phyloP scores from a whole-genome alignment of 2,113 vertebrate genomes.

The Ovis aries region DNA sequence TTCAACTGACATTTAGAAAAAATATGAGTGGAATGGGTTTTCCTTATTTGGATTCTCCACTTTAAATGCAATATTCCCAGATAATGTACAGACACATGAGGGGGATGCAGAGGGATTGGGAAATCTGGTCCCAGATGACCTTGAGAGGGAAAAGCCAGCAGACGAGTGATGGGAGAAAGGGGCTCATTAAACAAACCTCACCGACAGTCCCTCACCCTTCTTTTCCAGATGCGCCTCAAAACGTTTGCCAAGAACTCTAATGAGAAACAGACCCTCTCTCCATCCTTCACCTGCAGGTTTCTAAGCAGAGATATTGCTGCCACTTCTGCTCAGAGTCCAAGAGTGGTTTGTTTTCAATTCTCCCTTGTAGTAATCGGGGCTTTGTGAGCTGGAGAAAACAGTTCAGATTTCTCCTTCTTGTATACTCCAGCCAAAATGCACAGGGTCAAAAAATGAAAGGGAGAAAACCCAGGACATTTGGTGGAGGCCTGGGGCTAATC shows the following conservation, averaged over 20 bases:
- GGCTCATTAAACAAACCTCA: conserved; percentile 15
- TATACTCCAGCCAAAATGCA: conserved; percentile 38
- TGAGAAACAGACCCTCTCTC: conserved; percentile 44
- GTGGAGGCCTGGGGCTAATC: not conserved
- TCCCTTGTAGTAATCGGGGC: not conserved
- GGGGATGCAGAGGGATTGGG: not conserved
- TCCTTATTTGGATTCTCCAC: conserved; percentile 1
- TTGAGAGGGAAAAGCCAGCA: not conserved
- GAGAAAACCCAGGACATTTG: not conserved
- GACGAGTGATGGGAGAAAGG: not conserved
- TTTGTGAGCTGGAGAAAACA: conserved; percentile 38
- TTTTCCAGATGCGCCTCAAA: conserved; percentile 48
- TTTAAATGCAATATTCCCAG: not conserved
- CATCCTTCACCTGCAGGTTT: conserved; percentile 43
- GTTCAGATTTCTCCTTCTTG: conserved; percentile 36
- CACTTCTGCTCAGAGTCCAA: not conserved
- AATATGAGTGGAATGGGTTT: not conserved
- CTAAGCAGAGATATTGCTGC: not conserved
- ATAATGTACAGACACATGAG: not conserved
- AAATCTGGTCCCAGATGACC: conserved; percentile 18
- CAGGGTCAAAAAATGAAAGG: not conserved
- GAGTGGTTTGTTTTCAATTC: conserved; percentile 39
- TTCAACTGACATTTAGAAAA: not conserved
- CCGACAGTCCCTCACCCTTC: not conserved
- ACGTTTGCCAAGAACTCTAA: conserved; percentile 59